Percentiles rank a stretch among this genome's conserved stretches.
These are phyloP conservation scores for Pachyseris speciosa DNA, from an alignment of 64 coral and sea anemone species.

Conservation along the genomic window DNA sequence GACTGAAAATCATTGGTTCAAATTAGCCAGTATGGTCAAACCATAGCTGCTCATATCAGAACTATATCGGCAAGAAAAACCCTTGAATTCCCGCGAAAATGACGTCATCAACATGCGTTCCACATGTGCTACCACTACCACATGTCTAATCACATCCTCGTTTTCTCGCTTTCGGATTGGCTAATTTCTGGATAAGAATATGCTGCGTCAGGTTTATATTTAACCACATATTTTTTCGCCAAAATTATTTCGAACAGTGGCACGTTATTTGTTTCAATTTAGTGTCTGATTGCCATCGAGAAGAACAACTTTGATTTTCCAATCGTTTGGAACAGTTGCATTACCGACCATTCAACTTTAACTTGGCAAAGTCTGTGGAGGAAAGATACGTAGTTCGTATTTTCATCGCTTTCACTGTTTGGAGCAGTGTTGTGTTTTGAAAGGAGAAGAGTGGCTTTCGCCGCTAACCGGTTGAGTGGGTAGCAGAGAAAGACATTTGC, in stretches of 20 bases:
- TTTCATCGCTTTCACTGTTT: neutral
- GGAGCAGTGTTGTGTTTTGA: neutral
- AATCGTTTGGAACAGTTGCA: neutral
- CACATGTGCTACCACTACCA: neutral
- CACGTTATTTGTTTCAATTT: slow-evolving; percentile 38
- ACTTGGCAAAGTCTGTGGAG: neutral
- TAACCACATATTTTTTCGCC: slow-evolving; percentile 4
- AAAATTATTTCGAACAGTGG: neutral
- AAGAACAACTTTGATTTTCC: slow-evolving; percentile 3
- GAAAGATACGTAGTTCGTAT: slow-evolving; percentile 5
- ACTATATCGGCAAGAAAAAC: neutral
- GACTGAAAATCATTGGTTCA: slow-evolving; percentile 35
- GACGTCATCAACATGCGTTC: neutral
- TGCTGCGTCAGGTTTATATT: slow-evolving; percentile 40
- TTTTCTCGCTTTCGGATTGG: slow-evolving; percentile 24
- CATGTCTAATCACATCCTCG: slow-evolving; percentile 35
- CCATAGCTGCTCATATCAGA: neutral
- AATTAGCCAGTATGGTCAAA: neutral
- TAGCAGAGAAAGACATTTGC: neutral
- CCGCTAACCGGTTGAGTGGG: slow-evolving; percentile 5
- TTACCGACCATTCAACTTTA: neutral
- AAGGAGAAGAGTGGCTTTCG: neutral
- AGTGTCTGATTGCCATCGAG: neutral
- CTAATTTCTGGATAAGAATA: neutral
- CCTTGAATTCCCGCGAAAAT: neutral